Evolutionary conservation across 2,888 invertebrate species (phyloP), one percentile per base, ranked within the genome.

Genomic region (Criorhina ranunculi): DNA sequence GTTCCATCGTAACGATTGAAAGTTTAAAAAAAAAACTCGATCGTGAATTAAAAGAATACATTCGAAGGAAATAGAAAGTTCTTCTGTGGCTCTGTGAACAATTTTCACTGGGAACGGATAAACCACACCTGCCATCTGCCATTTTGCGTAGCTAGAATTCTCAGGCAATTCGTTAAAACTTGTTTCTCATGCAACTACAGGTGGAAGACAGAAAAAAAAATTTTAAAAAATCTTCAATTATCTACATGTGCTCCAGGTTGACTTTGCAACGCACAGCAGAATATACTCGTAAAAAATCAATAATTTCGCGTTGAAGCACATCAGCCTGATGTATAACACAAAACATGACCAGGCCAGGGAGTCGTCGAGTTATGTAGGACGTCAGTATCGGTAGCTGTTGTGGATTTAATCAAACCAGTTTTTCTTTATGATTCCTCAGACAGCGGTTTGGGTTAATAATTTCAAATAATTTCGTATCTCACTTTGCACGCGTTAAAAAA

Each of bases 401-500:
- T 37, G 33, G 60, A 72, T 44, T 69, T 51, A 24, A 78, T 40
- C 57, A 67, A 78, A 83, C 82, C 64, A 79, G 82, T 83, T 82
- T 59, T 37, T 9, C 5, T 11, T 12, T 24, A 1, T 24, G 4
- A 1, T 37, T 24, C 17, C 40, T 46, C 29, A 19, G 17, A 12
- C 57, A 49, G 72, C 40, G 35, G 12, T 59, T 64, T 31, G 46
- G n/a, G 46, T 46, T 46, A 9, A 49, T 15, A 1, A 15, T 59
- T 53, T 66, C 9, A 46, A 44, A 33, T 8, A 33, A 49, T 60
- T 31, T 31, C 44, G 19, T 19, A n/a, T 11, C 6, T 12, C 1
- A 11, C 9, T 49, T 29, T 12, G 8, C 11, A 29, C 6, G 5
- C 0, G 17, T 12, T 53, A 19, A 53, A 46, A 42, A 53, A 35